Evolutionary conservation across 2,888 invertebrate genomes (phyloP).

Genomic region (Steinernema hermaphroditum): DNA sequence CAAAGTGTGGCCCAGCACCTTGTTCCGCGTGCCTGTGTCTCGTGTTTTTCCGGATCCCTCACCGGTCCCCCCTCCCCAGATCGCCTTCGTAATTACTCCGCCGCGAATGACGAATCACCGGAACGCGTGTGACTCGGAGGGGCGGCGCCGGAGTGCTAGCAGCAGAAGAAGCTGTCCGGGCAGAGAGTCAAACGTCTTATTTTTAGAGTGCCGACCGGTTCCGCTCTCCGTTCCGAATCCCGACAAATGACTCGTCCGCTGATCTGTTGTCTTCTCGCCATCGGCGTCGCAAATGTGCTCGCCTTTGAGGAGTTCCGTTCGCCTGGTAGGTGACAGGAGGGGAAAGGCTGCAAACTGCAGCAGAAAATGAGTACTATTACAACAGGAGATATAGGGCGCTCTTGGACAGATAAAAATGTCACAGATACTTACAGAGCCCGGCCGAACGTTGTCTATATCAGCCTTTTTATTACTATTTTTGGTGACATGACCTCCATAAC

Average conservation of each 20-base stretch:
- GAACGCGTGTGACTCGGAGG: neutral
- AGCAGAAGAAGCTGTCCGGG: neutral
- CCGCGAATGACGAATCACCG: neutral
- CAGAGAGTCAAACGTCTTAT: neutral
- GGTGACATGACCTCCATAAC: too few relatives aligned
- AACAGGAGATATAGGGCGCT: too few relatives aligned
- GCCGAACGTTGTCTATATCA: too few relatives aligned
- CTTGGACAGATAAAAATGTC: too few relatives aligned
- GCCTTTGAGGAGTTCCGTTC: neutral
- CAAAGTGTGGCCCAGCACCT: too few relatives aligned
- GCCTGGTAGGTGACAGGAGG: neutral
- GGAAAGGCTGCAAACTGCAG: too few relatives aligned
- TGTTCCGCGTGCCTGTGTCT: neutral
- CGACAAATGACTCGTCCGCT: conserved; percentile 19
- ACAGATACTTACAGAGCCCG: too few relatives aligned
- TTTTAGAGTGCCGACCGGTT: conserved; percentile 19
- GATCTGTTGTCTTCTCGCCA: conserved; percentile 28
- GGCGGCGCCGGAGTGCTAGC: neutral
- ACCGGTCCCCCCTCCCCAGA: too few relatives aligned
- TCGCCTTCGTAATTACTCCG: too few relatives aligned
- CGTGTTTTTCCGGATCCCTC: too few relatives aligned
- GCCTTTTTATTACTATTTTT: too few relatives aligned
- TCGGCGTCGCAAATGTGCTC: conserved; percentile 26
- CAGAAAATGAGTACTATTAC: too few relatives aligned
- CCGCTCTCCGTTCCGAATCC: neutral